Conservation (phyloP, 2,797 vertebrate species). For the Garrulus glandarius region DNA sequence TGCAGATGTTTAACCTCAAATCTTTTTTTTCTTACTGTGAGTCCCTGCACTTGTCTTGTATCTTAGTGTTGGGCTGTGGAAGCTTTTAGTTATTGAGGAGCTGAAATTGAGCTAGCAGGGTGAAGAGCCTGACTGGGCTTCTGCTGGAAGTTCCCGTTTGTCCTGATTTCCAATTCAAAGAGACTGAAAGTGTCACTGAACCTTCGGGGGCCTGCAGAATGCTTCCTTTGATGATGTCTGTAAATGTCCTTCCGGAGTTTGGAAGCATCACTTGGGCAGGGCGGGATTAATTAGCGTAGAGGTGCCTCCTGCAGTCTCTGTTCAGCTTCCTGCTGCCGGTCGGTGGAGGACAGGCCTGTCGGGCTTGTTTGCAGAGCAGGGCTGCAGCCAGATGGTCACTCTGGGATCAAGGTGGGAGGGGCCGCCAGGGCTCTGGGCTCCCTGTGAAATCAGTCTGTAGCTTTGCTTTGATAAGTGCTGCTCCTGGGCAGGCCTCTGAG, state of each 20-base stretch:
- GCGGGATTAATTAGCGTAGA: background rate
- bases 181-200: slow-evolving; percentile 39
- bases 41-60: background rate
- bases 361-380: background rate
- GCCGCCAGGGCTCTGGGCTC: background rate
- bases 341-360: background rate
- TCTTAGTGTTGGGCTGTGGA: background rate
- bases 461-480: slow-evolving; percentile 19
- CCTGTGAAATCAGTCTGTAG: background rate
- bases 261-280: background rate
- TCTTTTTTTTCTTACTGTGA: background rate
- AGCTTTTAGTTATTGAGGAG: background rate
- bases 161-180: slow-evolving; percentile 61
- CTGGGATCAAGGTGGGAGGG: background rate
- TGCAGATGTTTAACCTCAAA: background rate
- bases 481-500: background rate
- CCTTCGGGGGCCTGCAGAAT: background rate
- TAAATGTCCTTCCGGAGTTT: background rate
- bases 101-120: background rate
- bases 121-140: background rate
- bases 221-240: slow-evolving; percentile 49
- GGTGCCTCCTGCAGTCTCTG: background rate
- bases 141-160: slow-evolving; percentile 45
- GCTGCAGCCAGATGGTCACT: slow-evolving; percentile 48
- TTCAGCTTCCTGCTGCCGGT: background rate